phyloP scores from a whole-genome alignment of 2,797 vertebrate species.

The Melanotaenia pygmaea region DNA sequence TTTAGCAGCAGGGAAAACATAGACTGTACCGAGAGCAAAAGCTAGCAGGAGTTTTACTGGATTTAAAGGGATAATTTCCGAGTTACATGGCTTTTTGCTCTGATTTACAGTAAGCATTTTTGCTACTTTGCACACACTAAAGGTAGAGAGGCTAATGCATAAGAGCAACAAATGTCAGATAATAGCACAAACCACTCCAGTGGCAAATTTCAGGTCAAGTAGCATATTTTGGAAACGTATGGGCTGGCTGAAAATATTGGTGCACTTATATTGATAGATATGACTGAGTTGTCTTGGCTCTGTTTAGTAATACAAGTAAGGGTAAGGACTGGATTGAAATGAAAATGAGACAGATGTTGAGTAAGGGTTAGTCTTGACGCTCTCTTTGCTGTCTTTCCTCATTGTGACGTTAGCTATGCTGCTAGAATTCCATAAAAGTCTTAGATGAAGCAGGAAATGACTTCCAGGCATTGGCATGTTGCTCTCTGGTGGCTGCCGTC shows the following conservation, averaged over 20 bases:
- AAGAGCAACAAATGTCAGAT: conserved; percentile 7
- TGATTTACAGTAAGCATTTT: conserved; percentile 18
- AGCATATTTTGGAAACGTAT: neutral
- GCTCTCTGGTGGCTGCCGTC: conserved; percentile 79
- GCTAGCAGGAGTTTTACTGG: conserved; percentile 42
- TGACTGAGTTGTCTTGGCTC: conserved; percentile 20
- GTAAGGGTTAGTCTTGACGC: conserved; percentile 3
- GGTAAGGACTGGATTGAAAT: conserved; percentile 23
- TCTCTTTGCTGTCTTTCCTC: conserved; percentile 28
- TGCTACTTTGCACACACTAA: conserved; percentile 5
- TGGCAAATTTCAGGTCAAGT: neutral
- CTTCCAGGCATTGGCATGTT: conserved; percentile 84
- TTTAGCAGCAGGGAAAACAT: conserved; percentile 42
- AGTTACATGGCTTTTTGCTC: conserved; percentile 36
- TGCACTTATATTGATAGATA: neutral
- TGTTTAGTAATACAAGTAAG: conserved; percentile 33
- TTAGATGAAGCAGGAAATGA: conserved; percentile 86
- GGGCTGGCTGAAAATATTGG: neutral
- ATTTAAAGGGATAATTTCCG: conserved; percentile 28
- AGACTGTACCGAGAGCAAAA: conserved; percentile 55
- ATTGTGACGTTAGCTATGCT: conserved; percentile 65
- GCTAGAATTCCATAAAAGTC: conserved; percentile 87
- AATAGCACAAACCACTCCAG: neutral
- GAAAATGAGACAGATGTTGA: conserved; percentile 42
- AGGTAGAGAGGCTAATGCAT: neutral